Conservation (phyloP, 2,888 invertebrate species). For the Cephus runcator region DNA sequence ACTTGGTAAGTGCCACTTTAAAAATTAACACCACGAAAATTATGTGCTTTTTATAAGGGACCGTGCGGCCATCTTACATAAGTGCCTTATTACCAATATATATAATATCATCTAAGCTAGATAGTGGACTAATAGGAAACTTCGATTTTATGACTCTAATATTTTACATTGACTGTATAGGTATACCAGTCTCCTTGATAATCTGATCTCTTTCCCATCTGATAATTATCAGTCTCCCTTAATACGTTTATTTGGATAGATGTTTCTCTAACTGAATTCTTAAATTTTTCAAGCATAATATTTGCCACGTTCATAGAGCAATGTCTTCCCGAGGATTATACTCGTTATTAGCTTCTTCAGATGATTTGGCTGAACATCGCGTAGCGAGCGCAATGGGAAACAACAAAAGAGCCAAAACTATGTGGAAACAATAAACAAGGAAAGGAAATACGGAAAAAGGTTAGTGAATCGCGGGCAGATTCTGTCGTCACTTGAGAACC, state of each 20-base stretch:
- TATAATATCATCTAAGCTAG: neutral
- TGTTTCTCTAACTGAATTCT: neutral
- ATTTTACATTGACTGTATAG: neutral
- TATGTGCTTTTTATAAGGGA: conserved; percentile 35
- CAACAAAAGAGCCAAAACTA: conserved; percentile 10
- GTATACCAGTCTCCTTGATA: neutral
- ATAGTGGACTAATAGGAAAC: neutral
- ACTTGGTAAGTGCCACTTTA: conserved; percentile 41
- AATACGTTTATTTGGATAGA: neutral
- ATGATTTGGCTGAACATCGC: neutral
- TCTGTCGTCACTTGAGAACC: neutral
- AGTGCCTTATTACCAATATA: neutral
- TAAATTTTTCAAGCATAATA: neutral
- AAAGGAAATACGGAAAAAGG: neutral
- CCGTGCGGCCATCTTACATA: neutral
- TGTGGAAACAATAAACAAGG: conserved; percentile 15
- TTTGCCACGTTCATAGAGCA: neutral
- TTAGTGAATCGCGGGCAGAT: neutral
- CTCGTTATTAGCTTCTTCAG: neutral
- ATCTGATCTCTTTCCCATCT: neutral
- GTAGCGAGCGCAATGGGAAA: neutral
- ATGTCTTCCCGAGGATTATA: neutral
- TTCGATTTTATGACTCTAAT: neutral
- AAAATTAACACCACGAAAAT: conserved; percentile 50
- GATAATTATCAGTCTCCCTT: neutral